phyloP scores from a whole-genome alignment of 2,113 vertebrate species.

The Pterocles orientalis region DNA sequence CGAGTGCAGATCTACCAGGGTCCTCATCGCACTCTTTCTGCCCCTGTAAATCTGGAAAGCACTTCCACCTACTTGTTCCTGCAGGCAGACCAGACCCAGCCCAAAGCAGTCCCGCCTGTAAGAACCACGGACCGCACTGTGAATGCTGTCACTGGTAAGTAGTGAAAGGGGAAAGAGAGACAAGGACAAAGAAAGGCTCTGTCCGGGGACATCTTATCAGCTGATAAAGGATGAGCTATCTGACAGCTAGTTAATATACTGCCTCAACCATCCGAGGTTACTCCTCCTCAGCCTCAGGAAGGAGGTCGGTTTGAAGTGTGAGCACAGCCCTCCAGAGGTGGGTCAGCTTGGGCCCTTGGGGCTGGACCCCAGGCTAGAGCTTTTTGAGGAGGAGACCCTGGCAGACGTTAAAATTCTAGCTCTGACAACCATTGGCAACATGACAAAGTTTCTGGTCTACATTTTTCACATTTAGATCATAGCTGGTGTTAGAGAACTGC shows the following conservation, averaged over 20 bases:
- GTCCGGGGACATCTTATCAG: background rate
- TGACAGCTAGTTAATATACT: background rate
- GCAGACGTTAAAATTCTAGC: background rate
- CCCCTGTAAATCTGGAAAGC: background rate
- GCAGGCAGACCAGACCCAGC: background rate
- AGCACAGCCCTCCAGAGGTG: background rate
- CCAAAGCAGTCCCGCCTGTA: background rate
- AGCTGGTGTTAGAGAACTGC: background rate
- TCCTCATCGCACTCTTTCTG: background rate
- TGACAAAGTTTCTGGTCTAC: background rate
- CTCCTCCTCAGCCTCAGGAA: background rate
- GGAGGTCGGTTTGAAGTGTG: background rate
- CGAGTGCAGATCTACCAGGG: background rate
- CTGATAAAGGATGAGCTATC: background rate
- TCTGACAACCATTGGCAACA: background rate
- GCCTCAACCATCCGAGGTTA: background rate
- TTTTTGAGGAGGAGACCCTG: background rate
- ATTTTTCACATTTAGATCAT: constrained; percentile 14
- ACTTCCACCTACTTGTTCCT: background rate
- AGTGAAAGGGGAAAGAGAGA: background rate
- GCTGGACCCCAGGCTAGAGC: background rate
- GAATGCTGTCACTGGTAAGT: background rate
- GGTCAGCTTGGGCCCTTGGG: background rate
- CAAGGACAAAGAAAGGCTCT: background rate
- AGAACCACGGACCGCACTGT: background rate